Percentiles rank a stretch among this genome's conserved stretches.
These are phyloP conservation scores for Andrena hattorfiana DNA, from an alignment of 2,888 invertebrate genomes.

Conservation along the genomic window DNA sequence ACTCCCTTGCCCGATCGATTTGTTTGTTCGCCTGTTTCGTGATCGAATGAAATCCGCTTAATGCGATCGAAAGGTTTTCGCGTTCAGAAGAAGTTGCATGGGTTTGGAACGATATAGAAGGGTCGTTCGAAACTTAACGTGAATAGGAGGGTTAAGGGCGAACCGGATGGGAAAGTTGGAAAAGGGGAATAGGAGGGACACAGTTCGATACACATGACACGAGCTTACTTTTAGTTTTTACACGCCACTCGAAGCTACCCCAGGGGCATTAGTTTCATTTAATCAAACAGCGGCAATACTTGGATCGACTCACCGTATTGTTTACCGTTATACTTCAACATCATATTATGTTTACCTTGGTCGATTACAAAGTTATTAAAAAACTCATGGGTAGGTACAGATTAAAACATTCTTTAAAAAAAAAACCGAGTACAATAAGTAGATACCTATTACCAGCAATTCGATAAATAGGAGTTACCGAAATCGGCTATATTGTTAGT, in stretches of 20 bases:
- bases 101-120: slow-evolving; percentile 26
- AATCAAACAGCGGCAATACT: slow-evolving; percentile 69
- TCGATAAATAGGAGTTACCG: too few relatives aligned
- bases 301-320: slow-evolving; percentile 51
- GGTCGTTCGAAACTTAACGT: slow-evolving; percentile 27
- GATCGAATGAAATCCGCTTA: slow-evolving; percentile 73
- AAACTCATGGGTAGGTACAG: background rate
- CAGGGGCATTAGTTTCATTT: slow-evolving; percentile 78
- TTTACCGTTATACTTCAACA: slow-evolving; percentile 52
- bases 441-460: too few relatives aligned
- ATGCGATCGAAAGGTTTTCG: slow-evolving; percentile 58
- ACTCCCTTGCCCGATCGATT: slow-evolving; percentile 50
- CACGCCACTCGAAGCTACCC: slow-evolving; percentile 71
- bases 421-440: background rate
- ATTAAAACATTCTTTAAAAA: background rate
- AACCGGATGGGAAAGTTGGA: slow-evolving; percentile 46
- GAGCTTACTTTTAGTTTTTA: slow-evolving; percentile 60
- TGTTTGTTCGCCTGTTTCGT: slow-evolving; percentile 67
- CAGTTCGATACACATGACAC: slow-evolving; percentile 69
- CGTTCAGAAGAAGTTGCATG: slow-evolving; percentile 33
- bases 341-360: slow-evolving; percentile 16
- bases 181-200: slow-evolving; percentile 35
- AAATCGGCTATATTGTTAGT: too few relatives aligned
- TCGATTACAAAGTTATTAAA: background rate
- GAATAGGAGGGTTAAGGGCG: slow-evolving; percentile 38